Evolutionary conservation across 2,888 invertebrate genomes (phyloP).

Genomic region (Lepeophtheirus nordmannii): DNA sequence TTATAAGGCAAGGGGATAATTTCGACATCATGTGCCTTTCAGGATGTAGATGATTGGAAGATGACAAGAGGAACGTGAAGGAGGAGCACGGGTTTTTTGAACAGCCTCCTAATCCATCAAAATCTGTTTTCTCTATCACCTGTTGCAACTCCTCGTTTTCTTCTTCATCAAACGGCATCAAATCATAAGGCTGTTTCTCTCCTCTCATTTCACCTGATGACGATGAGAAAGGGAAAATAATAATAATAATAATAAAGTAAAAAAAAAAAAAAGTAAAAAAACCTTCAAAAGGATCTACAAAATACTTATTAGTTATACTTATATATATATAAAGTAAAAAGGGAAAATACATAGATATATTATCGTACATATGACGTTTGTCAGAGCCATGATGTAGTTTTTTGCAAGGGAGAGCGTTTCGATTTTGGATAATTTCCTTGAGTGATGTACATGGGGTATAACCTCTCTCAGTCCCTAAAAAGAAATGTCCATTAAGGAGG

Average conservation of each 20-base stretch:
- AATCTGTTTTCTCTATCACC: neutral
- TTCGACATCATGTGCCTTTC: neutral
- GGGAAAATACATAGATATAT: too few species aligned
- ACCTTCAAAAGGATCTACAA: too few species aligned
- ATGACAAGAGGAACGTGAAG: constrained; percentile 1
- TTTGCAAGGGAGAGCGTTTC: constrained; percentile 73
- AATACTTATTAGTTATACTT: too few species aligned
- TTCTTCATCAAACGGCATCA: constrained; percentile 27
- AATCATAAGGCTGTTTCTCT: constrained; percentile 50
- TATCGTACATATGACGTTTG: constrained; percentile 58
- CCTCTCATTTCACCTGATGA: constrained; percentile 45
- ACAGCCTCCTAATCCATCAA: neutral
- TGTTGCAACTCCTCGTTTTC: neutral
- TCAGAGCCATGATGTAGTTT: constrained; percentile 75
- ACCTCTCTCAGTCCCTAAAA: constrained; percentile 61
- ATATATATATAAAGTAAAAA: too few species aligned
- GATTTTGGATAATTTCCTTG: constrained; percentile 67
- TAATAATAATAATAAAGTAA: neutral
- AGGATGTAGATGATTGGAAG: neutral
- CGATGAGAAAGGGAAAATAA: neutral
- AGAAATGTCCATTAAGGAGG: constrained; percentile 14
- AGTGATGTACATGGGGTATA: constrained; percentile 69
- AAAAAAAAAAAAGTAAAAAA: neutral
- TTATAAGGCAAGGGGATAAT: constrained; percentile 9
- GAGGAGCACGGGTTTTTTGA: neutral